A percentile compares a stretch with the other conserved stretches of the same genome.
Evolutionary conservation across 2,797 vertebrate genomes (phyloP).

Genomic region (Poecile montanus): DNA sequence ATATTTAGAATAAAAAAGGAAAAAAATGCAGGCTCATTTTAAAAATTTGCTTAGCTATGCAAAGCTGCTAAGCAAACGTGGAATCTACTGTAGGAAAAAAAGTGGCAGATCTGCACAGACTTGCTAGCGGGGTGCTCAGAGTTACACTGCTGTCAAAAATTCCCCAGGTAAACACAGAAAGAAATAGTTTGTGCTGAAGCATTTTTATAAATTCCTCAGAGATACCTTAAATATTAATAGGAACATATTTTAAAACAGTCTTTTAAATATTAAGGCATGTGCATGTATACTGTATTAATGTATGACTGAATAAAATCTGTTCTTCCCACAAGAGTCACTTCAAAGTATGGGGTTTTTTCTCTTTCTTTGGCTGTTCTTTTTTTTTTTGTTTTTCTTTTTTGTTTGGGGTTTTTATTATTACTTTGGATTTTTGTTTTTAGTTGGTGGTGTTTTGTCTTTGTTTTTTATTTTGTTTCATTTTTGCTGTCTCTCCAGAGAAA

Average conservation of each 20-base stretch:
- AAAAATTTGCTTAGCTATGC: slow-evolving; percentile 21
- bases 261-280: slow-evolving; percentile 65
- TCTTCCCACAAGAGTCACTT: slow-evolving; percentile 27
- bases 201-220: slow-evolving; percentile 54
- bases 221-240: slow-evolving; percentile 66
- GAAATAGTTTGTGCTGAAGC: slow-evolving; percentile 25
- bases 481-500: not conserved
- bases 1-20: not conserved
- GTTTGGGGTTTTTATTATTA: not conserved
- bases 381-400: too few relatives aligned
- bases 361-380: not conserved
- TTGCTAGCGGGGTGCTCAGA: slow-evolving; percentile 63
- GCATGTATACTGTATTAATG: not conserved
- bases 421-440: not conserved
- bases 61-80: not conserved
- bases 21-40: not conserved
- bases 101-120: not conserved
- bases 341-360: not conserved
- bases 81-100: not conserved
- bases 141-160: slow-evolving; percentile 47
- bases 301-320: slow-evolving; percentile 13
- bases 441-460: not conserved
- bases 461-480: not conserved
- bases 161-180: slow-evolving; percentile 48
- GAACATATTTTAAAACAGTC: slow-evolving; percentile 16